Base-by-base conservation (phyloP, 2,888 invertebrate genomes). In the Torymus texanus region DNA sequence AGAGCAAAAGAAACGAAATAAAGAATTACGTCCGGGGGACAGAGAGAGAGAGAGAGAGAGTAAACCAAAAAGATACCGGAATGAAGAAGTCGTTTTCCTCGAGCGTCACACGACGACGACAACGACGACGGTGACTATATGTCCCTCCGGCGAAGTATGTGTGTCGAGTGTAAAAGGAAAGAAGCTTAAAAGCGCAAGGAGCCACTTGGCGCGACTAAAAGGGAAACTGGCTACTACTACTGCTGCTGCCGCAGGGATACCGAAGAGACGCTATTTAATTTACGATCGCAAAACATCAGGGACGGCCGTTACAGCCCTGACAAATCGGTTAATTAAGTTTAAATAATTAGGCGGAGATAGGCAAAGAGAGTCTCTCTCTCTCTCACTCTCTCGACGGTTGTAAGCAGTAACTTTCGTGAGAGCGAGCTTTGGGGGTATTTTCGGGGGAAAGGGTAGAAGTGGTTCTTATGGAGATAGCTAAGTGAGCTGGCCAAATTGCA, bases 311-410 rank as follows among this genome's bases (percentile, higher is more conserved):
- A 16, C 2, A 1, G 18, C 51, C 55, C 65, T 76, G 82, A 83
- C 82, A 82, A 83, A 84, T 83, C 82, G 82, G 82, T 83, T 84
- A 84, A 84, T 85, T 84, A 83, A 79, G 71, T 82, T 82, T 82
- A 83, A 84, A 85, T 83, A 84, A 85, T 84, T 84, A 81, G 80
- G 55, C 74, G 41, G 8, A 41, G 41, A 41, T 41, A 41, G 41
- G 41, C 41, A 8, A 5, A 8, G 41, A 41, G 29, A 29, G 41
- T 8, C 8, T 41, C 41, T 21, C 21, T 21, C 21, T 21, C 21
- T 21, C 21, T 21, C 21, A 2, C 21, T 21, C 21, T 21, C 21
- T 21, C 21, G 21, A 21, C 21, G 21, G 21, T 21, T 41, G 41
- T 41, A 41, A 8, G 41, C 41, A 41, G 41, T 41, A 41, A 41